Conservation (phyloP, 2,888 invertebrate genomes). For the Schizotus pectinicornis region DNA sequence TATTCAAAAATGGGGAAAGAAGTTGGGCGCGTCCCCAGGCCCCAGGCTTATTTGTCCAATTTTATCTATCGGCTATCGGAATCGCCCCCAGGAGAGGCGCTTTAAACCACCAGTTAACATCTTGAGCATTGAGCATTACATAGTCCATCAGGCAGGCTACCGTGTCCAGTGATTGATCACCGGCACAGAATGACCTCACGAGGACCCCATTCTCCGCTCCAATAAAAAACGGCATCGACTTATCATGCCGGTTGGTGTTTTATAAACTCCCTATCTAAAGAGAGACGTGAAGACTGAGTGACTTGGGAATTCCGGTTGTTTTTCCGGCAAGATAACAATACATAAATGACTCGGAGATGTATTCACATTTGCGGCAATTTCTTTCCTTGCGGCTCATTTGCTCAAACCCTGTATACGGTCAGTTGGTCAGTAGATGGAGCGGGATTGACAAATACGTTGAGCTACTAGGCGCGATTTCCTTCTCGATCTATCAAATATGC, state of each 20-base stretch:
- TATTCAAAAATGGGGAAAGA: slow-evolving; percentile 5
- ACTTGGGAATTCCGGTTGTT: slow-evolving; percentile 45
- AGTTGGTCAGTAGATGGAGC: slow-evolving; percentile 56
- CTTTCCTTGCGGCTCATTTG: slow-evolving; percentile 55
- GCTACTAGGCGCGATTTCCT: slow-evolving; percentile 47
- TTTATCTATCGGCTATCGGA: slow-evolving; percentile 49
- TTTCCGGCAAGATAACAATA: slow-evolving; percentile 50
- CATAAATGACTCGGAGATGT: slow-evolving; percentile 56
- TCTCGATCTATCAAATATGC: slow-evolving; percentile 48
- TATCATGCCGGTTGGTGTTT: slow-evolving; percentile 53
- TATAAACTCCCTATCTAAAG: slow-evolving; percentile 47
- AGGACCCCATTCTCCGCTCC: slow-evolving; percentile 43
- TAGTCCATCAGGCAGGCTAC: slow-evolving; percentile 48
- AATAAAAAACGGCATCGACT: slow-evolving; percentile 51
- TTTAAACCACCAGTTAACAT: slow-evolving; percentile 59
- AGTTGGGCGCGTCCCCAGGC: slow-evolving; percentile 12
- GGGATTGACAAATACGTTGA: slow-evolving; percentile 52
- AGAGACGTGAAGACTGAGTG: slow-evolving; percentile 29
- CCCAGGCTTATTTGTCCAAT: slow-evolving; percentile 45
- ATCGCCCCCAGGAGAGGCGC: slow-evolving; percentile 54
- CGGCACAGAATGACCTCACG: slow-evolving; percentile 50
- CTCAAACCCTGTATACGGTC: slow-evolving; percentile 48
- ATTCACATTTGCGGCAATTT: slow-evolving; percentile 57
- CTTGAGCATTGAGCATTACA: slow-evolving; percentile 59
- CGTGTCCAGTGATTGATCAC: slow-evolving; percentile 58